Base-by-base conservation (phyloP, 2,797 vertebrate genomes). In the Tapirus indicus region DNA sequence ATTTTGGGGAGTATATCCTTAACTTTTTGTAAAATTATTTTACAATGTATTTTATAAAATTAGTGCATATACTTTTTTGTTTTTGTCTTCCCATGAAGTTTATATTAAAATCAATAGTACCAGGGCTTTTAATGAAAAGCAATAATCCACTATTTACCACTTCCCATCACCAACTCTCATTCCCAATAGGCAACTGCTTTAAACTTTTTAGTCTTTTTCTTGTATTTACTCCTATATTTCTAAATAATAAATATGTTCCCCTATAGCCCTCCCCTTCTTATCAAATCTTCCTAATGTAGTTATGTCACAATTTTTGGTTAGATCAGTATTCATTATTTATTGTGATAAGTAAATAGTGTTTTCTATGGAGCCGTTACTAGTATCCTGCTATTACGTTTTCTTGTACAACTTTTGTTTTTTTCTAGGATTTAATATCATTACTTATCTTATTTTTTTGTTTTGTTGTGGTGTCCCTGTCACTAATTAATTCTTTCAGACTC, bases 231-330 rank as follows among this genome's bases (percentile, higher is more conserved):
- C 29, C 32, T 62, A 20, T 85, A 38, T 86, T 90, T 96, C 68
- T 90, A 90, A 80, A 52, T 87, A 69, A 91, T 41, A 60, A 64
- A 74, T 82, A 44, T 47, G 20, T 32, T 83, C 44, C 79, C 64
- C 20, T 82, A 20, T 52, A 93, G 41, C 25, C 41, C 16, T 72
- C 25, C 47, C 54, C 16, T 56, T 52, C 20, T 83, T 88, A 88
- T 29, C 64, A 38, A 78, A 64, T 77, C 21, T 16, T 66, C 32
- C 69, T 84, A 69, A 16, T 89, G 54, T 69, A 69, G 35, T 82
- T 95, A 35, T 75, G 7, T 77, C 62, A 71, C 47, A 88, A 32
- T 74, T 93, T 93, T 92, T 92, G 27, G 38, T 83, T 93, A 90
- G 44, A 79, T 95, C 35, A 18, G 8, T 97, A 86, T 75, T 80